Base-by-base conservation (phyloP, 2,113 vertebrate genomes). In the Cephalopterus ornatus region DNA sequence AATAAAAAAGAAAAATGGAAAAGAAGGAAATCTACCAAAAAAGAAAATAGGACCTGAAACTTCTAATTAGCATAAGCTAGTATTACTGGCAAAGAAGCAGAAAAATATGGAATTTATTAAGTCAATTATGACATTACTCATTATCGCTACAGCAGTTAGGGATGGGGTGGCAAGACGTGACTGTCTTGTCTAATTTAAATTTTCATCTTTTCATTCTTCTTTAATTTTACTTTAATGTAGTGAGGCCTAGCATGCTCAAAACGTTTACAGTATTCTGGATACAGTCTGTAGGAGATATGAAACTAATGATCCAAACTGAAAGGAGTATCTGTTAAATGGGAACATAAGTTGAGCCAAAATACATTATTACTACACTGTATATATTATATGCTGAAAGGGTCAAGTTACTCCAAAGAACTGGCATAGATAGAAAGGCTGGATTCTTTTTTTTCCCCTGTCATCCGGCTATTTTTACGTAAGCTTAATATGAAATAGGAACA, bases 171-270 rank as follows among this genome's bases (percentile, higher is more conserved):
- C 28, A 80, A 44, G 63, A 88, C 30, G 50, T n/a, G 55, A 77
- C 23, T 37, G 33, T 19, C 46, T 63, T 88, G 32, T 71, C 28
- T 53, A 77, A 92, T 93, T 89, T 86, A 58, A 70, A 77, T 84
- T 50, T 92, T 88, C 35, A 76, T 85, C 14, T 75, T 85, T 89
- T 94, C 13, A 42, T 92, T 90, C 58, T 62, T 85, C 52, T 91
- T 90, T 74, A 84, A 90, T 95, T 92, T 86, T 77, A 35, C 35
- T 86, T 85, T 95, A 80, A 80, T 74, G 21, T 66, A 27, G 9
- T 71, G 30, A 86, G 21, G 33, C 10, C 47, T 95, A 42, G 59
- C 50, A 77, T 13, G 7, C 33, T 71, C 21, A 63, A 80, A 91
- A 80, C 7, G 3, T 73, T 88, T 88, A 62, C 14, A 66, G 6